Conservation (phyloP, 2,888 invertebrate genomes). For the Phaonia tiefii region DNA sequence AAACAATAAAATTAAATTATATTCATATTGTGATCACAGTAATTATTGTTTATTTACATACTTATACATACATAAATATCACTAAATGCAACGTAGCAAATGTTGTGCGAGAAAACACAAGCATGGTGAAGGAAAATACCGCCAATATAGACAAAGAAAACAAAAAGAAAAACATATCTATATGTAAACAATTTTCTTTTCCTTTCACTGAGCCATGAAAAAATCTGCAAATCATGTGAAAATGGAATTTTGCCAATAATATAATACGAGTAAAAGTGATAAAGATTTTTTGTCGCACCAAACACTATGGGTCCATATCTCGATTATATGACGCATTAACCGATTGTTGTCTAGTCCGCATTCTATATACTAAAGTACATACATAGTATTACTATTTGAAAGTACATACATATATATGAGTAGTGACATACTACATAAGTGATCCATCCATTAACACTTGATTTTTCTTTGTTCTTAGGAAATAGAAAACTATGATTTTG, state of each 20-base stretch:
- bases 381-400: no score
- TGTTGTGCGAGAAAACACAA: background rate
- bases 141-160: conserved; percentile 38
- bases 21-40: conserved; percentile 27
- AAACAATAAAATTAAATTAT: conserved; percentile 45
- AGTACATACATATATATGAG: no score
- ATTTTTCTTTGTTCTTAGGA: no score
- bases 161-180: conserved; percentile 39
- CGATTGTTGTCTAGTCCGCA: background rate
- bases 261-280: background rate
- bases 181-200: conserved; percentile 33
- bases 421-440: no score
- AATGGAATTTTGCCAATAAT: conserved; percentile 53
- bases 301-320: background rate
- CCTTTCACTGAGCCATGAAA: conserved; percentile 18
- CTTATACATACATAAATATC: background rate
- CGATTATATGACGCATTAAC: conserved; percentile 6
- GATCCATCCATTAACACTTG: no score
- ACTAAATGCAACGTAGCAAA: no score
- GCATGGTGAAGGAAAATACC: background rate
- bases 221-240: conserved; percentile 44
- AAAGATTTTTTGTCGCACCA: no score
- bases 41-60: conserved; percentile 1
- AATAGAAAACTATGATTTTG: no score
- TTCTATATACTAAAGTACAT: no score